phyloP scores from a whole-genome alignment of 2,113 vertebrate species.

The Lagopus leucura region DNA sequence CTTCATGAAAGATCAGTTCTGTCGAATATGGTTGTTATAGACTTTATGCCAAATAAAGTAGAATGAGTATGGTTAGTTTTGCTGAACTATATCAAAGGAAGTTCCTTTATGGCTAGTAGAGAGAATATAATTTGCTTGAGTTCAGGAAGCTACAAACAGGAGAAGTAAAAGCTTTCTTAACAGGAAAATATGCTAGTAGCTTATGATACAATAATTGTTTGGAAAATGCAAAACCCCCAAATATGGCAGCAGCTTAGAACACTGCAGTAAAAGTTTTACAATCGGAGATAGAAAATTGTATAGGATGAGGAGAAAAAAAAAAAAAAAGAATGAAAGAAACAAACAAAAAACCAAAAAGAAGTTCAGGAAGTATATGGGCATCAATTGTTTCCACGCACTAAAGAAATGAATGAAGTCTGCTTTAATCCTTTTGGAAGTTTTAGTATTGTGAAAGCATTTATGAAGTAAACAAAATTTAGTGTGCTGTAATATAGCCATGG shows the following conservation, averaged over 20 bases:
- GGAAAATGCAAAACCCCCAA: neutral
- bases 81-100: neutral
- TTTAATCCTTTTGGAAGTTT: neutral
- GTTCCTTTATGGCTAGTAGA: neutral
- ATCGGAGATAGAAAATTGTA: neutral
- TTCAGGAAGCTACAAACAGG: neutral
- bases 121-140: neutral
- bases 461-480: neutral
- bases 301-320: neutral
- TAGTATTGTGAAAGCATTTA: neutral
- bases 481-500: neutral
- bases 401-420: neutral
- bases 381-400: neutral
- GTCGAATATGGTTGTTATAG: neutral
- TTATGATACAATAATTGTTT: neutral
- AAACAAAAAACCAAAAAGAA: neutral
- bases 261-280: neutral
- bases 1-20: neutral
- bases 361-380: neutral
- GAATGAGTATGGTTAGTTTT: neutral
- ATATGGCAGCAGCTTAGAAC: neutral
- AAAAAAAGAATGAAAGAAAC: neutral
- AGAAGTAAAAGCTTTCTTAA: neutral
- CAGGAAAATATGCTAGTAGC: neutral
- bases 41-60: neutral